A percentile compares a stretch with the other conserved stretches of the same genome.
Evolutionary conservation across 2,113 vertebrate genomes (phyloP).

Genomic region (Corythaixoides concolor): DNA sequence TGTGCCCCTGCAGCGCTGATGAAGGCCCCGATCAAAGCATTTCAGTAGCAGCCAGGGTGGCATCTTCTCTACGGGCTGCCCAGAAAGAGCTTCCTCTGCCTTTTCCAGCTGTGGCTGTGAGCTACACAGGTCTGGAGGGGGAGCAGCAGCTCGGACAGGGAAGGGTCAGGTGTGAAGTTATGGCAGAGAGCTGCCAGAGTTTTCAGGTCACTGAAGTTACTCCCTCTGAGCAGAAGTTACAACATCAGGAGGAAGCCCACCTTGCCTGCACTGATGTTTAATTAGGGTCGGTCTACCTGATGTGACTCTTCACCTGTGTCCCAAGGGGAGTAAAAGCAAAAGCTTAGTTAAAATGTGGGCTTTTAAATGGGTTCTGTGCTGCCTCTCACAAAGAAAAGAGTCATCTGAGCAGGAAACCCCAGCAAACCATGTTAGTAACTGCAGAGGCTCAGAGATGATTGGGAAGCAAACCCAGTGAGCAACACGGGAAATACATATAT

Average conservation of each 20-base stretch:
- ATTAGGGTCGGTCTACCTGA: neutral
- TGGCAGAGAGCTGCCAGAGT: no score
- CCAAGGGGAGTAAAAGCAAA: neutral
- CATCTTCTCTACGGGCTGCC: no score
- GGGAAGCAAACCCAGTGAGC: neutral
- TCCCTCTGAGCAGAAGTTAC: neutral
- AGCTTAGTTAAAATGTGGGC: neutral
- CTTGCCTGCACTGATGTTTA: neutral
- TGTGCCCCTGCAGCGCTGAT: rapidly evolving
- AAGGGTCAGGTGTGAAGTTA: neutral
- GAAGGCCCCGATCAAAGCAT: no score
- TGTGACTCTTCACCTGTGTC: neutral
- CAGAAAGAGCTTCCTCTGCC: neutral
- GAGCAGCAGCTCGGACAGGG: neutral
- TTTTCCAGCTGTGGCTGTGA: rapidly evolving
- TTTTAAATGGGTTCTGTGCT: neutral
- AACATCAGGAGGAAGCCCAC: neutral
- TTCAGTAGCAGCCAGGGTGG: neutral
- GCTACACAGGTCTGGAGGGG: neutral
- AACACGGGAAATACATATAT: neutral
- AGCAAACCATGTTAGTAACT: neutral
- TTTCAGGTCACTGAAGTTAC: no score
- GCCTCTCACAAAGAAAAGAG: neutral
- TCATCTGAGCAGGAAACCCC: neutral
- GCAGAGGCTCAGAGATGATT: neutral